Base-by-base conservation (phyloP, 2,113 vertebrate species). In the Pycnonotus jocosus region DNA sequence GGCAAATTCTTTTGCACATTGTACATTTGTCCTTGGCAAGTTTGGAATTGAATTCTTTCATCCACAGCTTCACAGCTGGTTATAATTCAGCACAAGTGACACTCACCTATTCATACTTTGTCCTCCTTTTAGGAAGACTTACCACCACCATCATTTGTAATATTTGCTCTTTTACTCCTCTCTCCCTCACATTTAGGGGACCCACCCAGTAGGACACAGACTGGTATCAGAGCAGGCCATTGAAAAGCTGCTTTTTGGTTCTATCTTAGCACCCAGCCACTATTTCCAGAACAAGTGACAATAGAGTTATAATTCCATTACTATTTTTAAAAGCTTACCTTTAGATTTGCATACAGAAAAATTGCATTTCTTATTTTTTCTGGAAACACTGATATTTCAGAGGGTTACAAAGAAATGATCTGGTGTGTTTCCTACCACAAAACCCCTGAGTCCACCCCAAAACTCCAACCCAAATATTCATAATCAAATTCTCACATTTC, bases 401-500 rank as follows among this genome's bases (percentile, higher is more conserved):
- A 35, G 4, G 11, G n/a, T 61, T 70, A 30, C 16, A 38, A 47
- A 66, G 12, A 70, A 61, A 81, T 47, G 81, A 88, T 30, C 8
- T 24, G 30, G 3, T 12, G 3, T 22, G 15, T 51, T 84, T 65
- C 25, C 65, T 69, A 72, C 5, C 3, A 38, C 27, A 65, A 60
- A 58, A 57, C 10, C 1, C 7, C 4, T 4, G 18, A 25, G 5
- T 3, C 5, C 4, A 10, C 5, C 6, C 3, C 1, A 21, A 13
- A 48, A 42, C 2, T 33, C 15, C 20, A 71, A 71, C 4, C 2
- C 12, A 83, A 89, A 48, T 47, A 69, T 80, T 72, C 0, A 0
- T 48, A 31, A 86, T 37, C 12, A 44, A 82, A 83, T 47, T 62
- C 18, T 22, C n/a, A 33, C 10, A 31, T 47, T 74, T 51, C 23